Evolutionary conservation across 2,797 vertebrate genomes (phyloP).

Genomic region (Philypnodon macrostomus): DNA sequence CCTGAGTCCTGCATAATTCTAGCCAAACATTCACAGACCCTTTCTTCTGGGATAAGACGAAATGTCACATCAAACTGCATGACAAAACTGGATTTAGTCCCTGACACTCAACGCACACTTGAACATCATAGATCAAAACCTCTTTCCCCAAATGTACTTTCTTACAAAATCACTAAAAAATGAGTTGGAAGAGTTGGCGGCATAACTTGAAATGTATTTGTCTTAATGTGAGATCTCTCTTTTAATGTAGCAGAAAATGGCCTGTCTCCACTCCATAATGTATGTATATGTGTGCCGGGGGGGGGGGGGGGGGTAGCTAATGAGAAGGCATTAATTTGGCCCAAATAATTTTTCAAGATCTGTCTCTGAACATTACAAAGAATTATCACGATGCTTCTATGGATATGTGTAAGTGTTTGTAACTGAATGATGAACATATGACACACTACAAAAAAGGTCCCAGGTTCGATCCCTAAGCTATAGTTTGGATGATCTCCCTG

Average conservation of each 20-base stretch:
- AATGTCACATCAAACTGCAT: constrained; percentile 59
- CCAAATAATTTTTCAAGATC: constrained; percentile 5
- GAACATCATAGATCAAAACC: constrained; percentile 42
- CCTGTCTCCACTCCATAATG: constrained; percentile 4
- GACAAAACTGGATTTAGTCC: constrained; percentile 27
- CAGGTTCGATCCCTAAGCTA: no score
- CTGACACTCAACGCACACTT: constrained; percentile 15
- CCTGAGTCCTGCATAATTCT: constrained; percentile 22
- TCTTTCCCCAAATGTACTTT: background rate
- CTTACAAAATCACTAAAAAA: constrained; percentile 3
- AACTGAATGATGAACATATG: no score
- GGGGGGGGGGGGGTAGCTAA: no score
- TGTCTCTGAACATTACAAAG: background rate
- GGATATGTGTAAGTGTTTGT: no score
- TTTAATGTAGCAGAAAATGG: constrained; percentile 20
- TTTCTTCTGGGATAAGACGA: constrained; percentile 40
- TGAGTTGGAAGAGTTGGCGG: constrained; percentile 10
- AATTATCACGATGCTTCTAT: no score
- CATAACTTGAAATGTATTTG: constrained; percentile 15
- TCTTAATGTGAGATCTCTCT: constrained; percentile 5
- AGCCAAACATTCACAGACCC: constrained; percentile 19
- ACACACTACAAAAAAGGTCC: no score
- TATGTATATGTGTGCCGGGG: constrained; percentile 1
- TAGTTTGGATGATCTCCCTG: no score
- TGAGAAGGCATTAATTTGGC: constrained; percentile 13